Evolutionary conservation across 1,140 invertebrate species (phyloP), one percentile per base, ranked within the genome.

Genomic region (Meloidogyne exigua): DNA sequence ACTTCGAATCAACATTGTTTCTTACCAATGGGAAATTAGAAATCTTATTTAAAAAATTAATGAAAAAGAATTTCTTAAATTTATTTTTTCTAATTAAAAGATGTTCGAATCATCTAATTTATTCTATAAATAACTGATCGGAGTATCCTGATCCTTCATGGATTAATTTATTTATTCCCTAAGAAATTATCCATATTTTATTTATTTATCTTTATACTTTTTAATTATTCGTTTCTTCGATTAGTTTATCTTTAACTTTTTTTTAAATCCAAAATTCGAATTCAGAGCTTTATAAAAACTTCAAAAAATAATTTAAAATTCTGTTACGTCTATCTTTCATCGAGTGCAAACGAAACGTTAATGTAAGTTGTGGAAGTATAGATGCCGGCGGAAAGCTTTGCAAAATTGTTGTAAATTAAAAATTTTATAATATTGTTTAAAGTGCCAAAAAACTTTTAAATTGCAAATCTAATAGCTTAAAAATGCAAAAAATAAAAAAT

Each of bases 331-430:
- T n/a, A n/a, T 57, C 18, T 57, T 57, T 57, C 15, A 44, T 57
- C 21, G 49, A 57, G 49, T 57, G 49, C 49, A 57, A 57, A 57
- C 49, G 10, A 57, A 12, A 18, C n/a, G 49, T 57, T 57, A 9
- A 57, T n/a, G 49, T 57, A 57, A 57, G 49, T 57, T 57, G 44
- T 49, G 36, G 36, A 9, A 39, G 49, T 57, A 57, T 57, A 21
- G 49, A 57, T 57, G 49, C 49, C 49, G 49, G 49, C 49, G 18
- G 49, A 57, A 57, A 57, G 49, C 49, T 57, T 57, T 57, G 49
- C 18, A 57, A 57, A 57, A 57, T 57, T 57, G 28, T 32, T n/a
- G n/a, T n/a, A n/a, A 32, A 32, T 32, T 32, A 32, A 32, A 32
- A 39, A 39, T 7, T 0, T 39, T 39, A 39, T 39, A 44, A 44